A percentile compares a stretch with the other conserved stretches of the same genome.
Evolutionary conservation across 2,888 invertebrate species (phyloP).

Genomic region (Mechanitis messenoides): DNA sequence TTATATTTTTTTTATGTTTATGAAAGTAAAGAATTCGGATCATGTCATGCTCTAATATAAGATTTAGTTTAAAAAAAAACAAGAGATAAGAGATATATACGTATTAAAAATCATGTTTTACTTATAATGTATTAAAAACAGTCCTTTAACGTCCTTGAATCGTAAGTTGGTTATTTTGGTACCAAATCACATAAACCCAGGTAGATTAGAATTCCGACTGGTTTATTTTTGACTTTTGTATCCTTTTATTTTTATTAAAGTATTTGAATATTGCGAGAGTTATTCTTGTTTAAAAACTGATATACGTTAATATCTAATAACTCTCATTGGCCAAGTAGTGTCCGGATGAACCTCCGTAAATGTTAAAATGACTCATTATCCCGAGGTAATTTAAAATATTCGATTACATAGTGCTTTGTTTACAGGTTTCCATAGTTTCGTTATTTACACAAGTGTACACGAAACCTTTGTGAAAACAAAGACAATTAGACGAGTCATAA

Average conservation of each 20-base stretch:
- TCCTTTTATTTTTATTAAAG: slow-evolving; percentile 14
- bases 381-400: slow-evolving; percentile 51
- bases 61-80: no score
- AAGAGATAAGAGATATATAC: no score
- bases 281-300: slow-evolving; percentile 8
- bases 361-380: slow-evolving; percentile 46
- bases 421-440: slow-evolving; percentile 42
- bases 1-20: no score
- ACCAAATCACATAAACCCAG: slow-evolving; percentile 24
- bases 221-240: slow-evolving; percentile 19
- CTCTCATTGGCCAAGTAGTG: slow-evolving; percentile 17
- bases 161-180: slow-evolving; percentile 14
- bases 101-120: no score
- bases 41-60: no score
- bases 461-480: slow-evolving; percentile 53
- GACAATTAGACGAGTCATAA: slow-evolving; percentile 47
- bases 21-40: no score
- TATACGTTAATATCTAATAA: slow-evolving; percentile 10
- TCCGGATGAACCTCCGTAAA: slow-evolving; percentile 41
- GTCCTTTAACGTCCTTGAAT: slow-evolving; percentile 22
- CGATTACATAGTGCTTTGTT: slow-evolving; percentile 50
- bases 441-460: slow-evolving; percentile 66
- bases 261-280: slow-evolving; percentile 9
- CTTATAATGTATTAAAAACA: slow-evolving; percentile 1
- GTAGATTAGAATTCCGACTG: slow-evolving; percentile 28